Evolutionary conservation across 2,797 vertebrate species (phyloP).

Genomic region (Cyprinella venusta): DNA sequence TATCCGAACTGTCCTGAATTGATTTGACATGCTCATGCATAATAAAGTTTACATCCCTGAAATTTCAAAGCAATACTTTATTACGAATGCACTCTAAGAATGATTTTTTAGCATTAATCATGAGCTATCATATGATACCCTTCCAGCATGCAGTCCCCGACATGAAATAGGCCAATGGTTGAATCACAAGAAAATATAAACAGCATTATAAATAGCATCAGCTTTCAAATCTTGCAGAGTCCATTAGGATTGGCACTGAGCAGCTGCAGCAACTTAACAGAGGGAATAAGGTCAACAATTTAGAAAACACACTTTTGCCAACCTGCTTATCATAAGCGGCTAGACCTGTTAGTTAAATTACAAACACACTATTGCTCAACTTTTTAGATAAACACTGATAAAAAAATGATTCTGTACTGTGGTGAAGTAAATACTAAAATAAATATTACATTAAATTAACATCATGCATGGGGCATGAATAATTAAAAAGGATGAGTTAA

Average conservation of each 20-base stretch:
- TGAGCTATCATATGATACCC: background rate
- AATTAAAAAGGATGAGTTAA: background rate
- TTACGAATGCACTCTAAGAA: background rate
- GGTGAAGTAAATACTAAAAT: background rate
- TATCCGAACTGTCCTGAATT: background rate
- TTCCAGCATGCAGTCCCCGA: background rate
- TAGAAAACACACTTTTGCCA: background rate
- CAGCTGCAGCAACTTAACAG: background rate
- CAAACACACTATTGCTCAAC: background rate
- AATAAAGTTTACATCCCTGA: background rate
- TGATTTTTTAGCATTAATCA: slow-evolving; percentile 5
- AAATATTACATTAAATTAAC: too few species aligned
- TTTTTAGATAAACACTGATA: background rate
- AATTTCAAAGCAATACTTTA: slow-evolving; percentile 5
- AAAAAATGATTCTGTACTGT: background rate
- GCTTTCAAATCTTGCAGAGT: background rate
- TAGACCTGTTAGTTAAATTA: too few species aligned
- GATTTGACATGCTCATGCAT: background rate
- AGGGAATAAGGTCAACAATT: background rate
- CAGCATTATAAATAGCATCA: slow-evolving; percentile 15
- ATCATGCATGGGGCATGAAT: too few species aligned
- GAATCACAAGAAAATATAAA: slow-evolving; percentile 27
- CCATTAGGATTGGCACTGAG: background rate
- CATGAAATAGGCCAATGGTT: slow-evolving; percentile 15
- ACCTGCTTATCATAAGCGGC: background rate